A percentile compares a stretch with the other conserved stretches of the same genome.
Evolutionary conservation across 2,113 vertebrate genomes (phyloP).

Genomic region (Prolemur simus): DNA sequence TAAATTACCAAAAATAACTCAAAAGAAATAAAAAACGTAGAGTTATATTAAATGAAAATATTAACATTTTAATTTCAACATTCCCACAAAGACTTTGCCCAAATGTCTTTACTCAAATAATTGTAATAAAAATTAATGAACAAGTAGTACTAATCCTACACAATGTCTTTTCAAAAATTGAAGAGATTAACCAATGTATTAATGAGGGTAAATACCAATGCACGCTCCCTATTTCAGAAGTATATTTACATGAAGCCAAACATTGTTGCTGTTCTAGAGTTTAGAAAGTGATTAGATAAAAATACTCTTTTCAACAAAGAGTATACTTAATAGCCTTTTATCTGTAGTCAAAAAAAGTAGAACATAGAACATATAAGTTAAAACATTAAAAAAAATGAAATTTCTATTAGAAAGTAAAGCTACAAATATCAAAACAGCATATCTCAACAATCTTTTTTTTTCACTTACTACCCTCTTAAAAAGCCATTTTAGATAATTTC

Average conservation of each 20-base stretch:
- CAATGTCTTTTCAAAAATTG: background rate
- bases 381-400: background rate
- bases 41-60: background rate
- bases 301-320: background rate
- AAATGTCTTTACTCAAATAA: background rate
- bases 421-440: background rate
- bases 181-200: background rate
- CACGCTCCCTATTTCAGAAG: background rate
- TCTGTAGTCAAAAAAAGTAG: background rate
- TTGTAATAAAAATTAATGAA: background rate
- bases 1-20: background rate
- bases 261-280: background rate
- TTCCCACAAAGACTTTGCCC: background rate
- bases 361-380: background rate
- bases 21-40: background rate
- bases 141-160: background rate
- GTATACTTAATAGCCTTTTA: background rate
- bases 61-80: background rate
- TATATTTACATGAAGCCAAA: background rate
- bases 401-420: background rate
- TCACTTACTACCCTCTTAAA: background rate
- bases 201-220: background rate
- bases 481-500: background rate
- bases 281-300: background rate
- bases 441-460: background rate